Conservation (phyloP, 2,888 invertebrate species). For the Diaphora mendica region DNA sequence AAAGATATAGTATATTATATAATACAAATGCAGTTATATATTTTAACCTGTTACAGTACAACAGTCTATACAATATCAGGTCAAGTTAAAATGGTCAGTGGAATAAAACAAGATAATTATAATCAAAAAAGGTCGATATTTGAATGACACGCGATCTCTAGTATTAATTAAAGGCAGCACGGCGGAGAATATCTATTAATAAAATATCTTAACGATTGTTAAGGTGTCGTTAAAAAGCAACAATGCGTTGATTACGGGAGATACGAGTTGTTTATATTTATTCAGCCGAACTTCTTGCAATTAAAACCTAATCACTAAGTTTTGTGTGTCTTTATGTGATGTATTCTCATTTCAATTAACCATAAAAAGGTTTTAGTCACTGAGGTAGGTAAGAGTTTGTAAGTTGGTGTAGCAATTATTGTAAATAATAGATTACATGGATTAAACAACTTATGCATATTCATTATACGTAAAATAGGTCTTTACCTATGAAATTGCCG, state of each 20-base stretch:
- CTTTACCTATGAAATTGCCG: too few species aligned
- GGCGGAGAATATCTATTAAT: not conserved
- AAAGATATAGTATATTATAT: too few species aligned
- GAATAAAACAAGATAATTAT: not conserved
- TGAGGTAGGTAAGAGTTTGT: not conserved
- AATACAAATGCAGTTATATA: not conserved
- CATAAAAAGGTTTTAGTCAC: not conserved
- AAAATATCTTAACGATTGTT: not conserved
- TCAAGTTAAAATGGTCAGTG: not conserved
- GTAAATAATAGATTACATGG: not conserved
- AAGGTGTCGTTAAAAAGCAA: not conserved
- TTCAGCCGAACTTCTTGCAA: not conserved
- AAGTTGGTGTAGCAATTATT: not conserved
- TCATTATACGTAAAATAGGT: not conserved
- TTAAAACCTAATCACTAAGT: not conserved
- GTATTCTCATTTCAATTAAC: not conserved
- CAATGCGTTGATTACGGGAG: not conserved
- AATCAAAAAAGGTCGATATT: not conserved
- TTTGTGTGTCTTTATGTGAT: not conserved
- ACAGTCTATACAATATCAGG: not conserved
- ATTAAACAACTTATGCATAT: not conserved
- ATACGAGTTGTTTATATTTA: not conserved
- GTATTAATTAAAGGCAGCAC: not conserved
- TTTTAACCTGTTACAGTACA: not conserved
- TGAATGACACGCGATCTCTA: not conserved